These are phyloP conservation scores for Erebia epiphron DNA, from an alignment of 2,888 invertebrate species.

Conservation along the genomic window DNA sequence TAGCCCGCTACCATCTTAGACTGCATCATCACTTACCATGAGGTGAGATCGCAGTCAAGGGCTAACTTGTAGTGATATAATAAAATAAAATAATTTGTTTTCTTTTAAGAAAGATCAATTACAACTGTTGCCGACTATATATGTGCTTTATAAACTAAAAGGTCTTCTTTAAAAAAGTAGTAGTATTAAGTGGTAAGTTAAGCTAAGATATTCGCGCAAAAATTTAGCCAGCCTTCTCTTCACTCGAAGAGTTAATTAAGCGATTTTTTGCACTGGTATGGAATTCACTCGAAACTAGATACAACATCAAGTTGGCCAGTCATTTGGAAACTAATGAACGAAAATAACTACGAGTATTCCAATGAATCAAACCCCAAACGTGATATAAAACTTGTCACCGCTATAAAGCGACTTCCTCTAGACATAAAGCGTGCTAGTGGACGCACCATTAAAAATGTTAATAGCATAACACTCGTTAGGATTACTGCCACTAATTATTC, in stretches of 20 bases:
- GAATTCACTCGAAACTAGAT: conserved; percentile 5
- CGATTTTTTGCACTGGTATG: not conserved
- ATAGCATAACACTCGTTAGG: conserved; percentile 59
- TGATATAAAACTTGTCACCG: conserved; percentile 52
- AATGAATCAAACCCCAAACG: conserved; percentile 34
- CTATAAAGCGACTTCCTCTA: conserved; percentile 61
- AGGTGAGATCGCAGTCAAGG: too few relatives aligned
- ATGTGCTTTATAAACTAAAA: not conserved
- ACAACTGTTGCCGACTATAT: not conserved
- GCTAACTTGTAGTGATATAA: too few relatives aligned
- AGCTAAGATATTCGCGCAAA: conserved; percentile 8
- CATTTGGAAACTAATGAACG: conserved; percentile 17
- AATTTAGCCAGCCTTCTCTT: not conserved
- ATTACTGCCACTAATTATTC: conserved; percentile 61
- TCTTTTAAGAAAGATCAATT: not conserved
- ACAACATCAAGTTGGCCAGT: not conserved
- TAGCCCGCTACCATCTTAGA: too few relatives aligned
- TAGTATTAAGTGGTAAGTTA: conserved; percentile 2
- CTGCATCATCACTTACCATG: too few relatives aligned
- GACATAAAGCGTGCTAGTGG: conserved; percentile 56
- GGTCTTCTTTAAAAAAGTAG: not conserved
- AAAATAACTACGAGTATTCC: conserved; percentile 4
- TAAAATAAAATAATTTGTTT: too few relatives aligned
- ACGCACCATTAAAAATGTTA: conserved; percentile 57
- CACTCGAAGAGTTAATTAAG: conserved; percentile 1